Evolutionary conservation across 2,888 invertebrate genomes (phyloP), one percentile per base, ranked within the genome.

Genomic region (Lithosia quadra): DNA sequence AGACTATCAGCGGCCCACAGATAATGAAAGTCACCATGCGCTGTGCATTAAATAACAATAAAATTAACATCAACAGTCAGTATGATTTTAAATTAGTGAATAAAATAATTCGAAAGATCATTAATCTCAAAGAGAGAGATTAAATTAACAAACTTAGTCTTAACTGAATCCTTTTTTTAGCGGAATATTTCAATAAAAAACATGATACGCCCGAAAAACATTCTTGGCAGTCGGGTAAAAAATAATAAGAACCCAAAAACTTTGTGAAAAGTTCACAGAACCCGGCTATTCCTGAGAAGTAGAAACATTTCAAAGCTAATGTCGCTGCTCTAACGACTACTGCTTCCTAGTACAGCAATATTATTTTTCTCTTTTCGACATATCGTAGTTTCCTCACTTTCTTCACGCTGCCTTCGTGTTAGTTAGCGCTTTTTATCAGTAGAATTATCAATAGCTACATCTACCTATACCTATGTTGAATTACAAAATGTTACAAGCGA

Each of bases 261-360:
- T 7, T 36, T 21, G 22, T 13, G 36, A 24, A 57, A 34, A 34
- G 22, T 56, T 22, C 24, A 22, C 11, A 56, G 36, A 56, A 55
- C 39, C 56, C 63, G 56, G 56, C 24, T 10, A 56, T 24, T 64
- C 2, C 53, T 64, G 15, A 64, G 63, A 22, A 22, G 24, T 34
- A 36, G 56, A 56, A 22, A 39, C 36, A 64, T 64, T 64, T 64
- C 63, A 56, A 56, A 56, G 63, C 56, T 34, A 8, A 64, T 34
- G 56, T 56, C 56, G n/a, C 56, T 53, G 63, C 53, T 24, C 9
- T 64, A 39, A 56, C 22, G 63, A 56, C 36, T 55, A 22, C 34
- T 24, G 34, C 55, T 56, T 64, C 63, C 56, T 55, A 56, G 56
- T 10, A 56, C n/a, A 56, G 24, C 36, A n/a, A 24, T 34, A 7